Evolutionary conservation across 1,140 invertebrate species (phyloP).

Genomic region (Saccostrea echinata): DNA sequence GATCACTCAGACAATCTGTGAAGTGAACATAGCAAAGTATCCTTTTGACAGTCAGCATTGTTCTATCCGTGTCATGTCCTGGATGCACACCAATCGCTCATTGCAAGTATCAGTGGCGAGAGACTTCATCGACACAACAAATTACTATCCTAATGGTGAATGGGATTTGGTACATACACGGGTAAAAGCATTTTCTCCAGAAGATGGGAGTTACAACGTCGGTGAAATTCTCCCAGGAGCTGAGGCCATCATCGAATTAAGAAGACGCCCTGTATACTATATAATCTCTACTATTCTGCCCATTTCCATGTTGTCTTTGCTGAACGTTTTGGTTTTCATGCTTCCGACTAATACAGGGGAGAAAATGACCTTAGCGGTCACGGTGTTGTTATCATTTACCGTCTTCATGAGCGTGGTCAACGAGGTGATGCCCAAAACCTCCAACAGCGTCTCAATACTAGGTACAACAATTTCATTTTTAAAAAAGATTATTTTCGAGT

Average conservation of each 20-base stretch:
- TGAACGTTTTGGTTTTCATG: slow-evolving; percentile 83
- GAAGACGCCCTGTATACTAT: slow-evolving; percentile 77
- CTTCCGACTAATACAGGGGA: slow-evolving; percentile 83
- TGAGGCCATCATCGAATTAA: slow-evolving; percentile 74
- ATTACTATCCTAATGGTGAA: slow-evolving; percentile 68
- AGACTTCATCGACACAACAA: slow-evolving; percentile 46
- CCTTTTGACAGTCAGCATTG: slow-evolving; percentile 74
- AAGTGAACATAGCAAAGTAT: slow-evolving; percentile 72
- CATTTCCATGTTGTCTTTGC: slow-evolving; percentile 82
- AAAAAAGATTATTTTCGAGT: background rate
- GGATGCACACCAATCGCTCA: slow-evolving; percentile 78
- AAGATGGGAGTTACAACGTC: slow-evolving; percentile 53
- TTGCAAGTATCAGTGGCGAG: slow-evolving; percentile 60
- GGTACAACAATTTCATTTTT: slow-evolving; percentile 75
- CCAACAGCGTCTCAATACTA: slow-evolving; percentile 82
- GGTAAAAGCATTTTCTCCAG: slow-evolving; percentile 61
- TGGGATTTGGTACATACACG: slow-evolving; percentile 67
- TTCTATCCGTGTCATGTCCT: slow-evolving; percentile 77
- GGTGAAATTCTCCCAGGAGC: slow-evolving; percentile 64
- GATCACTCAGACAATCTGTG: slow-evolving; percentile 71
- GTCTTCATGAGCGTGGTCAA: slow-evolving; percentile 83
- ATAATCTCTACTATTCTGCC: slow-evolving; percentile 83
- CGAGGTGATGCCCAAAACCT: slow-evolving; percentile 83
- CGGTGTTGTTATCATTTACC: slow-evolving; percentile 83
- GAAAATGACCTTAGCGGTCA: slow-evolving; percentile 83